Evolutionary conservation across 2,888 invertebrate genomes (phyloP).

Genomic region (Fragum fragum): DNA sequence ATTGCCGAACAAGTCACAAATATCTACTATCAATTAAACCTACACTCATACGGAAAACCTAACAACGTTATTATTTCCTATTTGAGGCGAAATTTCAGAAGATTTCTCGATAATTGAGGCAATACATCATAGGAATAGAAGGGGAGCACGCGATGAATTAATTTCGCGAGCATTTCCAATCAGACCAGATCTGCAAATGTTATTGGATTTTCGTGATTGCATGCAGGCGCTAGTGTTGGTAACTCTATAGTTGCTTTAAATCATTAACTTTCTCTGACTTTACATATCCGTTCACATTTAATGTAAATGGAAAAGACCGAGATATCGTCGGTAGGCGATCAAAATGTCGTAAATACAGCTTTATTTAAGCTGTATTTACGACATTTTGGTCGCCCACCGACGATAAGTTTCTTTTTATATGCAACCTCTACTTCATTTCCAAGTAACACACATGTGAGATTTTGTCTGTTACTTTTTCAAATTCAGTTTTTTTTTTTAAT

Average conservation of each 20-base stretch:
- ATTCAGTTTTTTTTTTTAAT: no score
- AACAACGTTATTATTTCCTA: slow-evolving; percentile 1
- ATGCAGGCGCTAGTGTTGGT: slow-evolving; percentile 2
- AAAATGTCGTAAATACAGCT: no score
- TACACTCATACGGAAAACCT: slow-evolving; percentile 6
- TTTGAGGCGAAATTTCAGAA: slow-evolving; percentile 3
- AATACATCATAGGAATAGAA: slow-evolving; percentile 3
- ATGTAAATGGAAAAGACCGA: no score
- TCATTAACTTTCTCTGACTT: background rate
- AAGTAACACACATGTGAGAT: no score
- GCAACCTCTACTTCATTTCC: no score
- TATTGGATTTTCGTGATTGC: slow-evolving; percentile 3
- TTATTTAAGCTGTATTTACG: no score
- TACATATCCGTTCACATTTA: no score
- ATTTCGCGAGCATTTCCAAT: background rate
- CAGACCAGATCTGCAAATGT: background rate
- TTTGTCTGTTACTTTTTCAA: no score
- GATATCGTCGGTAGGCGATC: no score
- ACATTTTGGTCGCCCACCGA: no score
- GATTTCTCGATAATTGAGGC: slow-evolving; percentile 3
- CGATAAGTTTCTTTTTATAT: no score
- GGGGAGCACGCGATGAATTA: slow-evolving; percentile 6
- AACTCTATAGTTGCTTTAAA: background rate
- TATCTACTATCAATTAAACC: slow-evolving; percentile 6
- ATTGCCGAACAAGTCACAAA: background rate